Base-by-base conservation (phyloP, 2,797 vertebrate species). In the Coilia nasus region DNA sequence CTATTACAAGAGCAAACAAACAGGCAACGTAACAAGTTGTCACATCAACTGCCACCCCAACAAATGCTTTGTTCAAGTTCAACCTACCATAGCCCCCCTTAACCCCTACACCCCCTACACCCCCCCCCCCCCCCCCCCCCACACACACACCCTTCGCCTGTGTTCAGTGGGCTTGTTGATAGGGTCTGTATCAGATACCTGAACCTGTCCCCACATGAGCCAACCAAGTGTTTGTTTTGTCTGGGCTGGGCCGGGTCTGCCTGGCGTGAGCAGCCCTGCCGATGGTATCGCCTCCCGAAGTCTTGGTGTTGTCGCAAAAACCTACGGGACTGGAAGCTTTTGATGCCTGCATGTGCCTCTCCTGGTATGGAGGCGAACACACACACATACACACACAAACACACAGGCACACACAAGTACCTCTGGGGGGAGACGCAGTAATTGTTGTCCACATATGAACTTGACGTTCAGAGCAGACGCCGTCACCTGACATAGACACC, bases 121-220 rank as follows among this genome's bases (percentile, higher is more conserved):
- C 60, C 7, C 0, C 60, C 50, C 7, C 50, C 50, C 3, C 64
- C 64, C 64, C 10, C 4, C n/a, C 64, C 56, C 56, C 56, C 59
- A n/a, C 21, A 19, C n/a, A 47, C 3, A 54, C 23, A n/a, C n/a
- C 60, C 60, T 6, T 11, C 14, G 35, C 71, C 71, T 78, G 31
- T 9, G 41, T 78, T 78, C 35, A 41, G 31, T 41, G 31, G 67
- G 31, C 35, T 31, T 41, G 67, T 75, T 75, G 31, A 35, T 41
- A 17, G 67, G 67, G 67, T 78, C 71, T 78, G 10, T 44, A 78
- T 78, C 71, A 44, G 35, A 78, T 78, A 78, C 71, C 41, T 78
- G 71, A 78, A 78, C 71, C 71, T 78, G 71, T 78, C 71, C 71
- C 71, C 35, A 78, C 71, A 78, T 78, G 71, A 78, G 71, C 71